These are phyloP conservation scores for Sesia bembeciformis DNA, from an alignment of 2,888 invertebrate species.

Conservation along the genomic window DNA sequence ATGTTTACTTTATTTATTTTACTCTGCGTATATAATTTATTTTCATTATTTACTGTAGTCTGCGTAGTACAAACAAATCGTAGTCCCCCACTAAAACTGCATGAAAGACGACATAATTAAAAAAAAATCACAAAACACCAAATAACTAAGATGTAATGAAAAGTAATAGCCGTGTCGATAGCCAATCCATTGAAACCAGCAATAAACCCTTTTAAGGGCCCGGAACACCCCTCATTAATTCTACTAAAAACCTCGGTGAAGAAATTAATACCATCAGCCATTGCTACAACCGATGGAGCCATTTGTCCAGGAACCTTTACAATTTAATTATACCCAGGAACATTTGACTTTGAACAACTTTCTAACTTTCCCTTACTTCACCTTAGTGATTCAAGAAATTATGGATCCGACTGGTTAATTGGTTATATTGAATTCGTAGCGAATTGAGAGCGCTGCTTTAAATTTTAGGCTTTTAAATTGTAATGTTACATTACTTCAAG, in stretches of 20 bases:
- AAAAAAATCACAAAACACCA: conserved; percentile 21
- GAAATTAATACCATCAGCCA: conserved; percentile 43
- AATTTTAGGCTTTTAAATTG: no score
- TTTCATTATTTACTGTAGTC: no score
- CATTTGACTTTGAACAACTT: conserved; percentile 22
- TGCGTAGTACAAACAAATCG: no score
- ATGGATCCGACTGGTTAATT: no score
- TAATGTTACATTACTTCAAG: no score
- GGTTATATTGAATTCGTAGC: no score
- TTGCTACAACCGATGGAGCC: conserved; percentile 26
- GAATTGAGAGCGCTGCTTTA: no score
- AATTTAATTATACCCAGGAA: conserved; percentile 43
- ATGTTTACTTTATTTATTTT: no score
- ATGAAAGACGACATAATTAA: conserved; percentile 7
- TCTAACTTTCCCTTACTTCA: not conserved
- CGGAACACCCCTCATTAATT: conserved; percentile 32
- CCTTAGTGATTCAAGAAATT: no score
- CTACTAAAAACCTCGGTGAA: conserved; percentile 33
- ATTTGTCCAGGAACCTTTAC: conserved; percentile 44
- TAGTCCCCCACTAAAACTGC: no score
- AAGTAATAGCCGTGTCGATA: conserved; percentile 28
- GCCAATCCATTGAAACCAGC: conserved; percentile 31
- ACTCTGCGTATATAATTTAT: no score
- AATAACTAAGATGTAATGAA: conserved; percentile 24
- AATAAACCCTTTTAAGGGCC: conserved; percentile 34